Conservation (phyloP, 2,797 vertebrate species). For the Sternarchorhynchus goeldii region DNA sequence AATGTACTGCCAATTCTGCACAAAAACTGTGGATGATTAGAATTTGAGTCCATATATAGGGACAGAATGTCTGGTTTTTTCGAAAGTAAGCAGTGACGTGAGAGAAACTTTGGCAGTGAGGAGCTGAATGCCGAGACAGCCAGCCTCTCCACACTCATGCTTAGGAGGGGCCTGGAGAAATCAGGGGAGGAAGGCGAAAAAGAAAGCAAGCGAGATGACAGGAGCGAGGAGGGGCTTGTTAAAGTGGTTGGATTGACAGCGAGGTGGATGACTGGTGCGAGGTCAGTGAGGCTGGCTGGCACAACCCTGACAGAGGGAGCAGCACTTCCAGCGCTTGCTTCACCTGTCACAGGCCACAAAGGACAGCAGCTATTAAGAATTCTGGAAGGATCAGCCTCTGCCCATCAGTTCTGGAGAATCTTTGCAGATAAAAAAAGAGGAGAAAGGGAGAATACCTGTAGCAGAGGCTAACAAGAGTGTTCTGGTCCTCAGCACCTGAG, state of each 20-base stretch:
- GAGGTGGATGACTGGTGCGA: slow-evolving; percentile 30
- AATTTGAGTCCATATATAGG: neutral
- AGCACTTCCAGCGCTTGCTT: slow-evolving; percentile 47
- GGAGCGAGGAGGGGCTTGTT: slow-evolving; percentile 49
- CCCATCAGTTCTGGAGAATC: slow-evolving; percentile 30
- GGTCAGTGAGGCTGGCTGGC: slow-evolving; percentile 41
- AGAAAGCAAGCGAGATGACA: slow-evolving; percentile 9
- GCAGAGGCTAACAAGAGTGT: slow-evolving; percentile 36
- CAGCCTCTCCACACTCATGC: neutral
- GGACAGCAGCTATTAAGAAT: slow-evolving; percentile 45
- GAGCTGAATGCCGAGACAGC: neutral
- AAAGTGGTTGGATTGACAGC: slow-evolving; percentile 53
- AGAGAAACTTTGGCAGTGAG: neutral
- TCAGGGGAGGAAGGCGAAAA: slow-evolving; percentile 16
- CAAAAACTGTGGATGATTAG: too few relatives aligned
- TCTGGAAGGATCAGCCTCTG: slow-evolving; percentile 30
- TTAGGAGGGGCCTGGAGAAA: neutral
- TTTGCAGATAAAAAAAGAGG: slow-evolving; percentile 22
- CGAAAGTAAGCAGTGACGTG: neutral
- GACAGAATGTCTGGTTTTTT: neutral
- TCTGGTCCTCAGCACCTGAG: neutral
- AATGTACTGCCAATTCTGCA: too few relatives aligned
- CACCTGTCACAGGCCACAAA: slow-evolving; percentile 40
- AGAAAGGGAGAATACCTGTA: slow-evolving; percentile 21
- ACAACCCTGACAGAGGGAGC: slow-evolving; percentile 45